phyloP scores from a whole-genome alignment of 2,888 invertebrate genomes.

The Pogonocherus hispidulus region DNA sequence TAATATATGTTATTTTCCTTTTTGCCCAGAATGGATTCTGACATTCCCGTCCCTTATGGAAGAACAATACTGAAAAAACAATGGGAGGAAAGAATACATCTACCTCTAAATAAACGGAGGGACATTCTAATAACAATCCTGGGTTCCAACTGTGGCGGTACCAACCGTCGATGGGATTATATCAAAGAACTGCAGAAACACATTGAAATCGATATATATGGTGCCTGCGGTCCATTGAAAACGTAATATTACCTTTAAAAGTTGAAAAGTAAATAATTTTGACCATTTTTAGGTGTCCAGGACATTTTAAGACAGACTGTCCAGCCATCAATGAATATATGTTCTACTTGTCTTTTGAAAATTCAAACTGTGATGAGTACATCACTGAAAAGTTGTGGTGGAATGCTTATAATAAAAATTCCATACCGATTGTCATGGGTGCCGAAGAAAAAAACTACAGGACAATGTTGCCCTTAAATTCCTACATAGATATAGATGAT shows the following conservation, averaged over 20 bases:
- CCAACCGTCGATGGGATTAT: slow-evolving; percentile 71
- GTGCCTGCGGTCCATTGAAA: slow-evolving; percentile 70
- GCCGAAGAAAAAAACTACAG: slow-evolving; percentile 68
- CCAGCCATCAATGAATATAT: slow-evolving; percentile 72
- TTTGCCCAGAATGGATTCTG: slow-evolving; percentile 76
- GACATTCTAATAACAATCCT: slow-evolving; percentile 72
- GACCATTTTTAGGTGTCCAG: slow-evolving; percentile 73
- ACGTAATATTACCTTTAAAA: slow-evolving; percentile 41
- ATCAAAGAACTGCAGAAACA: slow-evolving; percentile 72
- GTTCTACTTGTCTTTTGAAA: slow-evolving; percentile 81
- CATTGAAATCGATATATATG: slow-evolving; percentile 74
- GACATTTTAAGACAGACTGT: slow-evolving; percentile 76
- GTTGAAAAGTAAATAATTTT: slow-evolving; percentile 10
- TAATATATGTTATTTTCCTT: no score
- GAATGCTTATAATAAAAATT: slow-evolving; percentile 75
- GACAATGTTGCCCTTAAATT: slow-evolving; percentile 74
- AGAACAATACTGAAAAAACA: slow-evolving; percentile 68
- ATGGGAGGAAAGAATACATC: slow-evolving; percentile 31
- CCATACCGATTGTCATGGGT: slow-evolving; percentile 79
- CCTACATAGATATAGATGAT: slow-evolving; percentile 75
- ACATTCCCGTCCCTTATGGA: slow-evolving; percentile 78
- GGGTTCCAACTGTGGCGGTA: slow-evolving; percentile 73
- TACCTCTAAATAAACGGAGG: slow-evolving; percentile 64
- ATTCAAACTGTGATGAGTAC: slow-evolving; percentile 78
- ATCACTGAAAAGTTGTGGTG: slow-evolving; percentile 80